Base-by-base conservation (phyloP, 2,797 vertebrate genomes). In the Merluccius polli region DNA sequence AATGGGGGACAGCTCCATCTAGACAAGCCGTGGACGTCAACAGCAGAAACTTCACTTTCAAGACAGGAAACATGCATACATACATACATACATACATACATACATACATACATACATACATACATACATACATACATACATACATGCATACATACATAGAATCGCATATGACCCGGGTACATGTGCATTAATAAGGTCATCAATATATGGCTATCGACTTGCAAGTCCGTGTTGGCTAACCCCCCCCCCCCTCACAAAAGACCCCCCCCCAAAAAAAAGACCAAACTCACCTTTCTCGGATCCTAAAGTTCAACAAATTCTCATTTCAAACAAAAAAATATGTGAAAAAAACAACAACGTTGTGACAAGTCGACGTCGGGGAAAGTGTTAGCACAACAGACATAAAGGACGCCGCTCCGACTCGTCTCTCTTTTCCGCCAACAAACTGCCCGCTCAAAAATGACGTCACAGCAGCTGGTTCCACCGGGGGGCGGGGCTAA, bases 381-480 rank as follows among this genome's bases (percentile, higher is more conserved):
- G 52, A 24, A 59, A 59, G n/a, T 7, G n/a, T 9, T 59, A 59
- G 6, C 59, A 65, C 59, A 27, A 27, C 59, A 65, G 27, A 65
- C 1, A 65, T 65, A 24, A 65, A 65, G 10, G n/a, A 65, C 27
- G 52, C 52, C 1, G 24, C 52, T n/a, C 2, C 0, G n/a, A 27
- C 75, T 72, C 68, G 52, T 10, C 0, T 16, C 4, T 27, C 86
- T 83, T 89, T 89, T 84, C 89, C 81, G 85, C 87, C 87, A 88
- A 88, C 90, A 90, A 92, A 93, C 87, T 91, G 65, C 91, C 87
- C 93, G 92, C 92, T 88, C 75, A 93, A 92, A n/a, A 90, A 38
- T 92, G 87, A 91, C 90, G 89, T 88, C 69, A 2, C 38, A 75
- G 27, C 59, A 35, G 13, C 0, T 0, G 0, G 18, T 7, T 71